phyloP scores from a whole-genome alignment of 1,140 invertebrate species.

The Diploscapter pachys region DNA sequence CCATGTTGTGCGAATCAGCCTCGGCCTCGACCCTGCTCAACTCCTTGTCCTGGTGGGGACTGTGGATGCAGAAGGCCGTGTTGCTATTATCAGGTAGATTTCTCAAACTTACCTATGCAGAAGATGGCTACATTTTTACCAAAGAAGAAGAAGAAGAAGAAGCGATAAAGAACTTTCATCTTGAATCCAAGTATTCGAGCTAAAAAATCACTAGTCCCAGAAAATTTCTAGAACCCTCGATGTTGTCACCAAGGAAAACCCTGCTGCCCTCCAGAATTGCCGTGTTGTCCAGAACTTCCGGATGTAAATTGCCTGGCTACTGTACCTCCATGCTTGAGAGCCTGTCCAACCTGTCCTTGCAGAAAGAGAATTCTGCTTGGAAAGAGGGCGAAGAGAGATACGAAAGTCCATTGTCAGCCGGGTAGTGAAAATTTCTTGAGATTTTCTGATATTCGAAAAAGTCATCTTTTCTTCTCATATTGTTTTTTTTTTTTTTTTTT shows the following conservation, averaged over 20 bases:
- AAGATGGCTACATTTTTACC: too few relatives aligned
- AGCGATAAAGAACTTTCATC: too few relatives aligned
- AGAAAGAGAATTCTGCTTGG: conserved; percentile 39
- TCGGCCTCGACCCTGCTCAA: conserved; percentile 43
- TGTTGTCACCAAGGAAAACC: conserved; percentile 39
- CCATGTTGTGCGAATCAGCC: conserved; percentile 42
- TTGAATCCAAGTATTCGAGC: too few relatives aligned
- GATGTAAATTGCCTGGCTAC: conserved; percentile 16
- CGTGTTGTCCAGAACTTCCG: conserved; percentile 39
- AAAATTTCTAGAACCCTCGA: conserved; percentile 21
- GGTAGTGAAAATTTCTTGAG: conserved; percentile 1
- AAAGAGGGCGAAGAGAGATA: conserved; percentile 37
- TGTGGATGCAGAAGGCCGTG: conserved; percentile 47
- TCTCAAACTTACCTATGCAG: too few relatives aligned
- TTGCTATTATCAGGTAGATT: conserved; percentile 34
- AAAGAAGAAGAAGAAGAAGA: too few relatives aligned
- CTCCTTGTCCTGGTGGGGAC: conserved; percentile 33
- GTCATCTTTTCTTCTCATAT: neutral
- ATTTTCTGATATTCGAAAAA: neutral
- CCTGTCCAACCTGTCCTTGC: conserved; percentile 46
- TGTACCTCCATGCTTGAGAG: conserved; percentile 41
- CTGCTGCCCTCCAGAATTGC: conserved; percentile 40
- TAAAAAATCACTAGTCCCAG: too few relatives aligned
- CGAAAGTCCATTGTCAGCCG: conserved; percentile 40
- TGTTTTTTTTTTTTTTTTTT: too few relatives aligned